Evolutionary conservation across 2,113 vertebrate species (phyloP), one percentile per base, ranked within the genome.

Genomic region (Tursiops truncatus): DNA sequence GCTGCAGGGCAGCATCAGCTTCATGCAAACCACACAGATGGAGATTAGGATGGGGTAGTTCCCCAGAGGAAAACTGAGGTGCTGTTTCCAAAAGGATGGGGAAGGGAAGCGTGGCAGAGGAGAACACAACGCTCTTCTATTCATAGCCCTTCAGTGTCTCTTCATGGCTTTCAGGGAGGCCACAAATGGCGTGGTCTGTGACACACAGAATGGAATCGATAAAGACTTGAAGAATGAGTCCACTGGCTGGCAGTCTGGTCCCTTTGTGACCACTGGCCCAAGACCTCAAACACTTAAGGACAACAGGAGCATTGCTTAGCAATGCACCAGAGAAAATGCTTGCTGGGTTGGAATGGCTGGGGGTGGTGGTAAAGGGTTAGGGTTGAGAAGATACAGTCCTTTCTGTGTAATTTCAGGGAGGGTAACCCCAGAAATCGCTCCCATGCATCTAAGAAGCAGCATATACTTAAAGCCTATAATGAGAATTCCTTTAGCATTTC

Each of bases 351-450:
- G 20, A 47, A 68, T 68, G 44, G 44, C 15, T 81, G 28, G 18
- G 21, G 7, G 31, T 26, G n/a, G 36, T 33, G 8, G 25, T 8
- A 12, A 21, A n/a, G 36, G 26, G 68, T 15, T 77, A 84, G 68
- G 2, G 50, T 33, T 96, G 63, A 97, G 33, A 92, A 89, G 93
- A 80, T n/a, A 74, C 3, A 63, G 70, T 68, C 60, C 33, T 91
- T 58, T 80, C 56, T 87, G 28, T 36, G 50, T 91, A 80, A 94
- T 95, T 96, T 95, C 79, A 92, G 65, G 36, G 47, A 98, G 20
- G 12, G 62, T 65, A 95, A 97, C 71, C 67, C 26, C 77, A 83
- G 81, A 96, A 91, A 96, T 25, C 21, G 8, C 38, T 77, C 31
- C 36, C 86, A 50, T 23, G 56, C 67, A 82, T 44, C 74, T 83